Percentiles rank a stretch among this genome's conserved stretches.
phyloP scores from a whole-genome alignment of 2,113 vertebrate species.

The Tachuris rubrigastra region DNA sequence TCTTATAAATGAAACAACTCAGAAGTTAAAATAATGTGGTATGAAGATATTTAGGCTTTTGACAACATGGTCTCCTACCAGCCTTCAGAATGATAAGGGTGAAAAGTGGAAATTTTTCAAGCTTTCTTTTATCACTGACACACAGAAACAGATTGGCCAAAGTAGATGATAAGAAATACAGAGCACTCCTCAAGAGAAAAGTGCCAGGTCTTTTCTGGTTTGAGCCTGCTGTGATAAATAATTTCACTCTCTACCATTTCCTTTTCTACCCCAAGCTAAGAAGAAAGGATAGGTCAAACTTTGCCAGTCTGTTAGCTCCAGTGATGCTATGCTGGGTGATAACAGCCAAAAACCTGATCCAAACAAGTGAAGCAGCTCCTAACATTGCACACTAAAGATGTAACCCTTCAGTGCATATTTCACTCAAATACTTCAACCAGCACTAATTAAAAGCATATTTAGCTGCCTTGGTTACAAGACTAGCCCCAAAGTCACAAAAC shows the following conservation, averaged over 20 bases:
- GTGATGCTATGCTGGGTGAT: neutral
- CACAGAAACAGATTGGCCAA: conserved; percentile 36
- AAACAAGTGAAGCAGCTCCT: neutral
- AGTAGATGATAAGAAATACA: conserved; percentile 42
- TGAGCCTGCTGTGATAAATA: conserved; percentile 38
- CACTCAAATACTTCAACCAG: neutral
- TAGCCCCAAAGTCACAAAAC: neutral
- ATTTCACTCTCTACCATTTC: neutral
- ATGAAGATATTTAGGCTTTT: conserved; percentile 43
- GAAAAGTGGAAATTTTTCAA: conserved; percentile 57
- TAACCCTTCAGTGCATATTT: neutral
- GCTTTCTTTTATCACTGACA: conserved; percentile 49
- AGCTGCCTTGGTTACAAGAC: neutral
- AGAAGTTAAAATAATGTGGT: neutral
- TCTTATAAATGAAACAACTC: conserved; percentile 13
- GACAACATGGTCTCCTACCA: conserved; percentile 24
- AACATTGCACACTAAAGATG: neutral
- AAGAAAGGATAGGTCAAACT: conserved; percentile 19
- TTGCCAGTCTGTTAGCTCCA: neutral
- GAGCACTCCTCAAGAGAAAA: conserved; percentile 33
- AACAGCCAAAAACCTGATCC: neutral
- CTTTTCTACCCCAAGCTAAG: neutral
- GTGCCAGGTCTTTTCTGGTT: conserved; percentile 8
- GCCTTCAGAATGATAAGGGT: conserved; percentile 8
- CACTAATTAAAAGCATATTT: neutral